Base-by-base conservation (phyloP, 2,888 invertebrate genomes). In the Schizotus pectinicornis region DNA sequence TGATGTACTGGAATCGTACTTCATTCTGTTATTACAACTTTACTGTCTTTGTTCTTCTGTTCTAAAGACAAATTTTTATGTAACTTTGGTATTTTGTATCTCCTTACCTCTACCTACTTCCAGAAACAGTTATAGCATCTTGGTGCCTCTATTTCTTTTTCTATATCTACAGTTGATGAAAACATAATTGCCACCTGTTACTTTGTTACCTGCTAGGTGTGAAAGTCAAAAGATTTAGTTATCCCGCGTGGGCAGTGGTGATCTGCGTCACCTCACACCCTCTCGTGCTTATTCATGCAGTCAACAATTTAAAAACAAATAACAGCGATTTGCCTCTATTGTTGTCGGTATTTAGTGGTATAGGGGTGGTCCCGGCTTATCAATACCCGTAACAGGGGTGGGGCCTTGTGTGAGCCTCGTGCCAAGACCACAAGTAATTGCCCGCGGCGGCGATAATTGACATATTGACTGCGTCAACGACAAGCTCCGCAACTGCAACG, bases 391-490 rank as follows among this genome's bases (percentile, higher is more conserved):
- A 45, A 47, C 57, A 38, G 49, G 59, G 54, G 59, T 59, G 59
- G 59, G 22, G 59, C 50, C 59, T 49, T 48, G 51, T 59, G 56
- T 51, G 61, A 52, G 60, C 39, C 56, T 56, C 67, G 69, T 70
- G 72, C 64, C 66, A 61, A 61, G 61, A 70, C 74, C 74, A 65
- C 74, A 75, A 74, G 73, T 75, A 76, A 77, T 76, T 74, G 75
- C 74, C 71, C 70, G 70, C 64, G 69, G 73, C 68, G 71, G 72
- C 64, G 74, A 73, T 77, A 77, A 77, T 75, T 77, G 77, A 76
- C 77, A 77, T 77, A 76, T 76, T 76, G 76, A 74, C 74, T 73
- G 70, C 67, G 75, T 76, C 75, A 74, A 59, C 72, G 74, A 74
- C 74, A 74, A 75, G 75, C 68, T 61, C 42, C 53, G 13, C 22